These are phyloP conservation scores for Lycopodina hypogea DNA, from an alignment of 37 sponge, comb jelly and placozoan genomes.

Conservation along the genomic window DNA sequence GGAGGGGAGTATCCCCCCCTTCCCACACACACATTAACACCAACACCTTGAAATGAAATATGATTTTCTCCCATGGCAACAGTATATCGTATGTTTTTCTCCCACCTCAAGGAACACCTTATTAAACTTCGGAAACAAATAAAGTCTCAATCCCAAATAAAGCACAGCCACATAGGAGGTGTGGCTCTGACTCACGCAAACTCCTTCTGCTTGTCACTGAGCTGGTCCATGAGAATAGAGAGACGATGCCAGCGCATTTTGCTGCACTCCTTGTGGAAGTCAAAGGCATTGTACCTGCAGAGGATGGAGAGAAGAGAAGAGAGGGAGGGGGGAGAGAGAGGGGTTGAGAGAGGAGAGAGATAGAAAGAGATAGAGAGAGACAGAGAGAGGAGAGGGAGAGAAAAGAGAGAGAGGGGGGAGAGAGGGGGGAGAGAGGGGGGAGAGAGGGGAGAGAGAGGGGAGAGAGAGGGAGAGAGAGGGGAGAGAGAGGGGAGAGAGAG, in stretches of 20 bases:
- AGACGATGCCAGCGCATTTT: constrained; percentile 92
- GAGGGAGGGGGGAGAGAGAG: background rate
- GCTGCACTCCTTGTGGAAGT: constrained; percentile 98
- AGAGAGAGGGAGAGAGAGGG: background rate
- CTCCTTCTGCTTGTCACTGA: constrained; percentile 51
- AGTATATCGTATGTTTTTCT: no score
- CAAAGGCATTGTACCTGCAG: constrained; percentile 82
- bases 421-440: background rate
- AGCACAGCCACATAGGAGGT: no score
- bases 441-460: background rate
- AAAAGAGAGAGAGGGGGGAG: background rate
- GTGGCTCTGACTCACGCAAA: constrained; percentile 57
- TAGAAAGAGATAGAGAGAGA: background rate
- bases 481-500: background rate
- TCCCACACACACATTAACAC: no score
- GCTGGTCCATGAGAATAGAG: constrained; percentile 67
- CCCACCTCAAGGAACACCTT: no score
- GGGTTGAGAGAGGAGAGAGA: background rate
- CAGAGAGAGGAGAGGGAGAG: background rate
- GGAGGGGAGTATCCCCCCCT: no score
- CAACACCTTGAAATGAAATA: no score
- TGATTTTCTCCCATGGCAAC: no score
- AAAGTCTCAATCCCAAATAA: no score
- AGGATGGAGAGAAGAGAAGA: background rate
- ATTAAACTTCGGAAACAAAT: no score